Evolutionary conservation across 2,113 vertebrate genomes (phyloP).

Genomic region (Lepus americanus): DNA sequence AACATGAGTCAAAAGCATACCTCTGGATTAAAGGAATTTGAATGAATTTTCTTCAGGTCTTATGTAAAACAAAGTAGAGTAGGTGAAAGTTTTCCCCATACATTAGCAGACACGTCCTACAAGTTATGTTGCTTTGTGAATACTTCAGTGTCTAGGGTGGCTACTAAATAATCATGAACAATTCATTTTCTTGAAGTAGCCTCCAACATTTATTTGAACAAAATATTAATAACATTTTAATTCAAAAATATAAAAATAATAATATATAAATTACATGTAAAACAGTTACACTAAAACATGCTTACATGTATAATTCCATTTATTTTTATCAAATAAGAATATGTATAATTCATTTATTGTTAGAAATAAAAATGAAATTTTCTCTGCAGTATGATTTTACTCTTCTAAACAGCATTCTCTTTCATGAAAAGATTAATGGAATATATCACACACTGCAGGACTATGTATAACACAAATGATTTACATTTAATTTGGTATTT

Average conservation of each 20-base stretch:
- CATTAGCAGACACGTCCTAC: neutral
- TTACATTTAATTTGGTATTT: slow-evolving; percentile 32
- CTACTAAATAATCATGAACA: neutral
- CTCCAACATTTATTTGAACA: neutral
- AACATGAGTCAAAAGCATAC: neutral
- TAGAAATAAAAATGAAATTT: neutral
- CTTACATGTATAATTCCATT: neutral
- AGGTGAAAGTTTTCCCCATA: neutral
- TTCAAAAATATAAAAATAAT: neutral
- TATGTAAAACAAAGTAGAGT: neutral
- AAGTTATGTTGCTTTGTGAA: neutral
- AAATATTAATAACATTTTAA: neutral
- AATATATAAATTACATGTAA: neutral
- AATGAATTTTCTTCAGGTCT: neutral
- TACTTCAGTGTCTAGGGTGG: neutral
- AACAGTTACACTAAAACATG: neutral
- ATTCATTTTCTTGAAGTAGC: neutral
- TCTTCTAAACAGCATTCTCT: neutral
- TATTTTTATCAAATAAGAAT: neutral
- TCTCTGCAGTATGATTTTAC: neutral
- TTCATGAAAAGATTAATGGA: slow-evolving; percentile 25
- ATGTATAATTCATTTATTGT: neutral
- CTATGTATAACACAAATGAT: neutral
- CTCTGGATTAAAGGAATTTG: neutral
- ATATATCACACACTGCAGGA: neutral